Evolutionary conservation across 1,140 invertebrate genomes (phyloP), one percentile per base, ranked within the genome.

Genomic region (Drosophila triauraria): DNA sequence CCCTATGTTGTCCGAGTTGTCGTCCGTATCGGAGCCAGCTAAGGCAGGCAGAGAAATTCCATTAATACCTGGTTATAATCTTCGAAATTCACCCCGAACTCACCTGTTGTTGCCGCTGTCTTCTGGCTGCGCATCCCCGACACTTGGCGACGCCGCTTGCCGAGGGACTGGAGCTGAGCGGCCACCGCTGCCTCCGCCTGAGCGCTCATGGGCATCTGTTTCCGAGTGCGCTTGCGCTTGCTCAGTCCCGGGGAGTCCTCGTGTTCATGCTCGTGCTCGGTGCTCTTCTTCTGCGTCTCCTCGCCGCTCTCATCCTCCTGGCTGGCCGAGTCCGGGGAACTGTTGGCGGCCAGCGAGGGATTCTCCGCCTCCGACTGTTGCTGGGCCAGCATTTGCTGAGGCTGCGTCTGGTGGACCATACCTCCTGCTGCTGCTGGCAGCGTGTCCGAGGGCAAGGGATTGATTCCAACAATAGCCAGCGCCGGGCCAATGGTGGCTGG

Each of bases 151-250:
- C 91, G 76, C 2, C 91, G 61, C 57, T 92, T 92, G 35, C 68
- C 62, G 30, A 83, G 48, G 0, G 62, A 85, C 38, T 91, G 84
- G 20, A 84, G 46, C 32, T 87, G 76, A 3, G 79, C 56, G 3
- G 80, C 68, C 3, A 75, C 69, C 17, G 65, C 82, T 17, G 53
- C 46, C 50, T 65, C 53, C 12, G 61, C 42, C 42, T 78, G 80
- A 15, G 50, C 56, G 17, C 44, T 65, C 20, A 60, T 17, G 1
- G 46, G 35, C 2, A 93, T 93, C 25, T 94, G 93, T 40, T 94
- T 94, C 0, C 94, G 84, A 30, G 87, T 94, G 1, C 94, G 92
- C 25, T 94, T 94, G 13, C 94, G 92, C 64, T 94, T 94, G 43
- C 93, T 47, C 5, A 60, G 93, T 0, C 93, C 93, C 9, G 0